Percentiles rank a stretch among this genome's conserved stretches.
phyloP scores from a whole-genome alignment of 2,888 invertebrate genomes.

The Ephialtes manifestator region DNA sequence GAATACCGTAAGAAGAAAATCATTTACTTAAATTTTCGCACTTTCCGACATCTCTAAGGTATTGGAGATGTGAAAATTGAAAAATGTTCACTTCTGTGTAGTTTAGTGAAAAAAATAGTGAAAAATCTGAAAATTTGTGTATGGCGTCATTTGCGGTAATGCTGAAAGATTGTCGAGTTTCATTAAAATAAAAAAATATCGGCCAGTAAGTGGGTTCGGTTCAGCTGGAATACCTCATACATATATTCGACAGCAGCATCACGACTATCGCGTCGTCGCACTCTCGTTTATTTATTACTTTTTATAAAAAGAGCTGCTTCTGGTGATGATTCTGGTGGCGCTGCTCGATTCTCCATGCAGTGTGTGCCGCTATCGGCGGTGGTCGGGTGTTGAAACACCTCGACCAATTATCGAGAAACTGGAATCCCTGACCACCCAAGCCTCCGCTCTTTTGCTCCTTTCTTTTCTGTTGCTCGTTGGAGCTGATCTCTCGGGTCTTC shows the following conservation, averaged over 20 bases:
- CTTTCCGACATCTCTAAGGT: no score
- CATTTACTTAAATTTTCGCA: no score
- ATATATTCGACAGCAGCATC: constrained; percentile 27
- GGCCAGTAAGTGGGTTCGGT: no score
- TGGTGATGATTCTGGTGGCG: constrained; percentile 23
- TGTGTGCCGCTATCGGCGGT: constrained; percentile 74
- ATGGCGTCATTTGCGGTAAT: no score
- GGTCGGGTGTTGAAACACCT: constrained; percentile 86
- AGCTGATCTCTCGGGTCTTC: constrained; percentile 45
- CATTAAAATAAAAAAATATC: no score
- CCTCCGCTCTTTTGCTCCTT: constrained; percentile 55
- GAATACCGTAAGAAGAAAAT: no score
- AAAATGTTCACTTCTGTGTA: no score
- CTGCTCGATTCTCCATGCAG: constrained; percentile 42
- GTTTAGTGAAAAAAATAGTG: no score
- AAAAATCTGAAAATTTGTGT: no score
- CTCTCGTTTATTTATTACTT: constrained; percentile 24
- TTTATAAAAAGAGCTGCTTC: constrained; percentile 57
- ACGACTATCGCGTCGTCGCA: constrained; percentile 24
- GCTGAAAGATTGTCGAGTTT: no score
- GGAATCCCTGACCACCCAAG: constrained; percentile 81
- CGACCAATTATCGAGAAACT: constrained; percentile 86
- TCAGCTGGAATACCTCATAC: no score
- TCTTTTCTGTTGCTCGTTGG: constrained; percentile 47
- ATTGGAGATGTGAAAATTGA: no score